Evolutionary conservation across 2,113 vertebrate genomes (phyloP).

Genomic region (Syrrhaptes paradoxus): DNA sequence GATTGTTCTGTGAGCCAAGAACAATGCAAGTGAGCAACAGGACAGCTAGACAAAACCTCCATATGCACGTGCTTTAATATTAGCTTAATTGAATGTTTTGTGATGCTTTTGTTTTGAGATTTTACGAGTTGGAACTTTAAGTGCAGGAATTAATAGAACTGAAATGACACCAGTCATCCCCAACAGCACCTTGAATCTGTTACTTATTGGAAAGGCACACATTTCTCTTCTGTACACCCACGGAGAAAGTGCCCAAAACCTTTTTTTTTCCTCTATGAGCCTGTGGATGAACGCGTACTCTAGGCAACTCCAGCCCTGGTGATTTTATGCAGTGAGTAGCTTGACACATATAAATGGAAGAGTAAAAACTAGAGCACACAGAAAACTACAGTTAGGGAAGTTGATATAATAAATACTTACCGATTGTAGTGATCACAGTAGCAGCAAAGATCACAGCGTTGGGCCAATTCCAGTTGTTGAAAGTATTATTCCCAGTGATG

Average conservation of each 20-base stretch:
- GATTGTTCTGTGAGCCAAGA: background rate
- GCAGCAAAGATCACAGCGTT: constrained; percentile 98
- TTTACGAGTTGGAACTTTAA: background rate
- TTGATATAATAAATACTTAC: constrained; percentile 62
- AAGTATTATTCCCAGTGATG: constrained; percentile 91
- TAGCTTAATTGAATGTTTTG: background rate
- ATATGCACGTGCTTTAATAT: background rate
- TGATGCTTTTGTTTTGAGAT: background rate
- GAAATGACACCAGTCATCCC: background rate
- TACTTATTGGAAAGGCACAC: background rate
- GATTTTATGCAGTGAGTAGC: background rate
- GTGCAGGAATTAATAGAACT: background rate
- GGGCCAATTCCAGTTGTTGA: constrained; percentile 99
- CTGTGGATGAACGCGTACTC: background rate
- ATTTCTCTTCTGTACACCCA: background rate
- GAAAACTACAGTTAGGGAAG: background rate
- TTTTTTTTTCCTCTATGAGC: background rate
- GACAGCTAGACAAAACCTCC: background rate
- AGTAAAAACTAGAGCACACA: background rate
- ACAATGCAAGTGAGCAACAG: background rate
- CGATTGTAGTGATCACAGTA: constrained; percentile 97
- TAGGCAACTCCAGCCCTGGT: background rate
- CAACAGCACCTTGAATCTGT: background rate
- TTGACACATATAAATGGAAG: background rate
- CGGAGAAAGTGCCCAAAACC: background rate